Percentiles rank a stretch among this genome's conserved stretches.
Evolutionary conservation across 2,797 vertebrate genomes (phyloP).

Genomic region (Cichlasoma orientale): DNA sequence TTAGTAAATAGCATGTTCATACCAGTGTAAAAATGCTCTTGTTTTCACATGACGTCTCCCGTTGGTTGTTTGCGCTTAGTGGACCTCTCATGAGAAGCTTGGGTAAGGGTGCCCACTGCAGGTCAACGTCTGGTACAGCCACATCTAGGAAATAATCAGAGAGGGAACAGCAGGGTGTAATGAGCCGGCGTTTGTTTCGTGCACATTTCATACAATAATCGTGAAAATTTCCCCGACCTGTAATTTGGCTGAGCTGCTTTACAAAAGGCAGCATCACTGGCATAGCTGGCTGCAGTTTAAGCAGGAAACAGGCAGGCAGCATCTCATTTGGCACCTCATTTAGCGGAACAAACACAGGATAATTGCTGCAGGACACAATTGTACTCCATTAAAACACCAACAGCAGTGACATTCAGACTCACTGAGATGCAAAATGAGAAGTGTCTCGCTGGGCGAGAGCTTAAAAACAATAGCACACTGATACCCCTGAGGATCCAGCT

Average conservation of each 20-base stretch:
- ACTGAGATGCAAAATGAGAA: not conserved
- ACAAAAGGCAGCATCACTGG: conserved; percentile 74
- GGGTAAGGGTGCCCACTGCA: conserved; percentile 79
- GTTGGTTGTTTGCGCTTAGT: not conserved
- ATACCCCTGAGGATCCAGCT: conserved; percentile 72
- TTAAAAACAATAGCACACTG: conserved; percentile 14
- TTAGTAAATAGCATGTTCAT: not conserved
- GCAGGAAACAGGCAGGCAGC: conserved; percentile 82
- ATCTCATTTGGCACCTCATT: conserved; percentile 65
- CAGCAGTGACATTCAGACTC: not conserved
- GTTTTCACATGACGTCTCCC: conserved; percentile 29
- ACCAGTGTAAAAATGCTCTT: conserved; percentile 70
- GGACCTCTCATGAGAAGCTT: conserved; percentile 60
- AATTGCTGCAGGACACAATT: conserved; percentile 67
- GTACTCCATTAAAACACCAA: conserved; percentile 9
- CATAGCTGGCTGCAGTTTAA: conserved; percentile 80
- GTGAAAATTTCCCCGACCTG: conserved; percentile 69
- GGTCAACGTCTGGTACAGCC: conserved; percentile 65
- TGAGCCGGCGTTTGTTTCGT: not conserved
- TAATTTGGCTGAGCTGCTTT: conserved; percentile 77
- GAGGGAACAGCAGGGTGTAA: not conserved
- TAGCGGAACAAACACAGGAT: conserved; percentile 66
- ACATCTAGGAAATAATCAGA: conserved; percentile 49
- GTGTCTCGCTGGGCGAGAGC: not conserved
- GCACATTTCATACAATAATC: not conserved